Evolutionary conservation across 2,797 vertebrate genomes (phyloP).

Genomic region (Tragelaphus oryx): DNA sequence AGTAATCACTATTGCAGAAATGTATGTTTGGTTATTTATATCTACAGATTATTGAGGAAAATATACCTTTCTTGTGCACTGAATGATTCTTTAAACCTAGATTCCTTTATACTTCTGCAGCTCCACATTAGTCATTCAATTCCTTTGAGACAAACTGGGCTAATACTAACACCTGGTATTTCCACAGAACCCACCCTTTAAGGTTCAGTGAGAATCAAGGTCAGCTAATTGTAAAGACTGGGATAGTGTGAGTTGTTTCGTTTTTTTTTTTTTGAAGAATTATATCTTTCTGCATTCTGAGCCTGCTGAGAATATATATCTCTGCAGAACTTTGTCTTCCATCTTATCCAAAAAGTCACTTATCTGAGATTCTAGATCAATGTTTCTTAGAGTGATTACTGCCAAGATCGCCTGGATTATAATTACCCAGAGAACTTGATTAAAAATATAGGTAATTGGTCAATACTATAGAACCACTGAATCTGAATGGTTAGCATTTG

Average conservation of each 20-base stretch:
- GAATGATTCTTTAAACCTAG: not conserved
- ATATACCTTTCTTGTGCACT: not conserved
- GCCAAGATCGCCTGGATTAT: not conserved
- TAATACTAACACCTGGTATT: not conserved
- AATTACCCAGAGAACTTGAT: not conserved
- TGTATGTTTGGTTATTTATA: not conserved
- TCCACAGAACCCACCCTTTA: not conserved
- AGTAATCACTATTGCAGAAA: not conserved
- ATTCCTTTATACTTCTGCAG: not conserved
- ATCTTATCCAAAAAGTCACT: not conserved
- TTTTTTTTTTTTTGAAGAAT: not conserved
- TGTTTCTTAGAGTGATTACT: not conserved
- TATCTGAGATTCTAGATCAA: not conserved
- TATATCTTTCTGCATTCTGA: not conserved
- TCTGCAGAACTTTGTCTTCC: not conserved
- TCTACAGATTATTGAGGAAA: not conserved
- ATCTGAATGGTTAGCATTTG: not conserved
- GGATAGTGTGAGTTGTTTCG: not conserved
- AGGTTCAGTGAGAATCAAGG: not conserved
- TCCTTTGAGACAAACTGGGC: not conserved
- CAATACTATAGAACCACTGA: not conserved
- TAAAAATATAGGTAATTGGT: not conserved
- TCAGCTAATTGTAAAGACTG: not conserved
- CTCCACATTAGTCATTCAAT: not conserved
- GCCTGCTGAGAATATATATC: not conserved